A percentile compares a stretch with the other conserved stretches of the same genome.
Conservation (phyloP, 2,113 vertebrate genomes). For the Thalassoma bifasciatum region DNA sequence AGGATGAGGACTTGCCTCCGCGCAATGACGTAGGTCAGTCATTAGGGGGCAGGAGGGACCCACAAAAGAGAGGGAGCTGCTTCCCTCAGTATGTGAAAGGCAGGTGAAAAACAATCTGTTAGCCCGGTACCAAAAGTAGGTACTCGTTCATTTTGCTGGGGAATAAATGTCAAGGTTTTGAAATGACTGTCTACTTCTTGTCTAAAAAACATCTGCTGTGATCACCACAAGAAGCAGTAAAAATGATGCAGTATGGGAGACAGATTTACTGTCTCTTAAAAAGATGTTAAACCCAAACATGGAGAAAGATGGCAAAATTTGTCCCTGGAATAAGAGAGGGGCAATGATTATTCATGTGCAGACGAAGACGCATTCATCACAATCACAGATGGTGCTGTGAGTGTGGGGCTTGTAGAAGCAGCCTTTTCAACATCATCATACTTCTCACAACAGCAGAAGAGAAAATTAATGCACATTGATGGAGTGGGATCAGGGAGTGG, state of each 20-base stretch:
- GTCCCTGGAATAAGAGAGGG: conserved; percentile 16
- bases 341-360: conserved; percentile 29
- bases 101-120: not conserved
- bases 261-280: conserved; percentile 6
- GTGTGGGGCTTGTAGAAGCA: conserved; percentile 41
- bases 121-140: not conserved
- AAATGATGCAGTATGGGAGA: not conserved
- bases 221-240: not conserved
- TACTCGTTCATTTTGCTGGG: not conserved
- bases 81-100: conserved; percentile 13
- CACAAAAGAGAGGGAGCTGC: conserved; percentile 5
- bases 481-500: not conserved
- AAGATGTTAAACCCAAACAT: conserved; percentile 17
- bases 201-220: not conserved
- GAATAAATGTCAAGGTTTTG: not conserved
- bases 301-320: conserved; percentile 25
- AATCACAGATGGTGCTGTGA: conserved; percentile 52
- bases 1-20: conserved; percentile 92
- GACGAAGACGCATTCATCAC: conserved; percentile 40
- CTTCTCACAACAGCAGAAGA: conserved; percentile 17
- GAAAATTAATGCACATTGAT: conserved; percentile 30
- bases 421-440: conserved; percentile 4
- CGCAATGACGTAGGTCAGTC: conserved; percentile 90
- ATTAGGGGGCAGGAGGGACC: conserved; percentile 61
- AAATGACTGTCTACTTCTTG: not conserved